phyloP scores from a whole-genome alignment of 2,797 vertebrate genomes.

The Cuculus canorus region DNA sequence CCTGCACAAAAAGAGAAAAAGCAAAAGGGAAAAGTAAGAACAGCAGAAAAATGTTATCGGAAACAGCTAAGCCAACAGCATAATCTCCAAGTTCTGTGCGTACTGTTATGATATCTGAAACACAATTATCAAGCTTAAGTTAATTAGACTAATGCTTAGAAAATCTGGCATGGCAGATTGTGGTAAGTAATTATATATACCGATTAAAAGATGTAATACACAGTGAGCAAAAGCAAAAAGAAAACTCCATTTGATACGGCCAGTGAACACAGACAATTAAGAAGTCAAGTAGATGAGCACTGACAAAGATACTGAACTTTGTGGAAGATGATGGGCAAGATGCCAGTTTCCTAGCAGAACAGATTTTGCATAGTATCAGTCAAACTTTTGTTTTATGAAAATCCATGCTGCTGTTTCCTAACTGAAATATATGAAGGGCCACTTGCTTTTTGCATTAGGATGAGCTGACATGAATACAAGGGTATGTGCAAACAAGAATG shows the following conservation, averaged over 20 bases:
- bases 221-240: slow-evolving; percentile 64
- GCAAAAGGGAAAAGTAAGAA: slow-evolving; percentile 17
- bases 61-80: slow-evolving; percentile 64
- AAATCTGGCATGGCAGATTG: slow-evolving; percentile 84
- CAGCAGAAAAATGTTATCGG: slow-evolving; percentile 54
- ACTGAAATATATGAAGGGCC: neutral
- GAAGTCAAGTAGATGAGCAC: slow-evolving; percentile 57
- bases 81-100: slow-evolving; percentile 61
- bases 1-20: slow-evolving; percentile 20
- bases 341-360: neutral
- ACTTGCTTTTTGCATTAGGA: neutral
- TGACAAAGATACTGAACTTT: slow-evolving; percentile 38
- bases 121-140: slow-evolving; percentile 82
- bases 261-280: slow-evolving; percentile 54
- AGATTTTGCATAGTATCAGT: neutral
- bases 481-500: neutral
- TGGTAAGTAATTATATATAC: slow-evolving; percentile 82
- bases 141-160: slow-evolving; percentile 86
- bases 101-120: slow-evolving; percentile 73
- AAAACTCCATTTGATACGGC: slow-evolving; percentile 63
- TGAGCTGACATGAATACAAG: slow-evolving; percentile 1
- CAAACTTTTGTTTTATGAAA: slow-evolving; percentile 56
- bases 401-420: neutral
- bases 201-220: slow-evolving; percentile 80
- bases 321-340: slow-evolving; percentile 12